These are phyloP conservation scores for Diuraphis noxia DNA, from an alignment of 1,140 invertebrate genomes.

Conservation along the genomic window DNA sequence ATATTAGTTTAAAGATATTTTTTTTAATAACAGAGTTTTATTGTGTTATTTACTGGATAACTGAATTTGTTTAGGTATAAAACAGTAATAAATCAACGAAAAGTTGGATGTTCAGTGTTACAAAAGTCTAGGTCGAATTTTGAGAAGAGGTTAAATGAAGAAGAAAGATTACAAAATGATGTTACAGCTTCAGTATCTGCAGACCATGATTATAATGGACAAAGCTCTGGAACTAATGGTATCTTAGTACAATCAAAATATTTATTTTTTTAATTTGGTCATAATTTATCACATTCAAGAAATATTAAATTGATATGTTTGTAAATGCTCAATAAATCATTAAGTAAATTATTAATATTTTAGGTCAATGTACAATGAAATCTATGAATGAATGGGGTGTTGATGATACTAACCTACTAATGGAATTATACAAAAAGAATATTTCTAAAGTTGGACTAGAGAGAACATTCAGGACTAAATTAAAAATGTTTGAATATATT, in stretches of 20 bases:
- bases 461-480: slow-evolving; percentile 46
- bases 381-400: slow-evolving; percentile 32
- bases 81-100: slow-evolving; percentile 39
- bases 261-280: background rate
- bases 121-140: background rate
- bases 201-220: slow-evolving; percentile 48
- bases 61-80: slow-evolving; percentile 20
- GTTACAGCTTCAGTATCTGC: slow-evolving; percentile 37
- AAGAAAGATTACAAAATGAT: slow-evolving; percentile 1
- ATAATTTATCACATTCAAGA: background rate
- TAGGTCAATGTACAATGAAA: background rate
- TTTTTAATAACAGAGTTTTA: background rate
- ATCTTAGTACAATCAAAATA: background rate
- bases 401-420: slow-evolving; percentile 31
- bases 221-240: slow-evolving; percentile 26
- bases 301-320: background rate
- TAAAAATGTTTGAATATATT: slow-evolving; percentile 49
- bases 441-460: slow-evolving; percentile 45
- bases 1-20: background rate
- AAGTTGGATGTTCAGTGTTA: slow-evolving; percentile 17
- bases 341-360: background rate
- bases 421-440: slow-evolving; percentile 43
- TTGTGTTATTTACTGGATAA: background rate
- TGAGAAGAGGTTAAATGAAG: background rate
- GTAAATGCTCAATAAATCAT: background rate